phyloP scores from a whole-genome alignment of 2,113 vertebrate genomes.

The Anguilla japonica region DNA sequence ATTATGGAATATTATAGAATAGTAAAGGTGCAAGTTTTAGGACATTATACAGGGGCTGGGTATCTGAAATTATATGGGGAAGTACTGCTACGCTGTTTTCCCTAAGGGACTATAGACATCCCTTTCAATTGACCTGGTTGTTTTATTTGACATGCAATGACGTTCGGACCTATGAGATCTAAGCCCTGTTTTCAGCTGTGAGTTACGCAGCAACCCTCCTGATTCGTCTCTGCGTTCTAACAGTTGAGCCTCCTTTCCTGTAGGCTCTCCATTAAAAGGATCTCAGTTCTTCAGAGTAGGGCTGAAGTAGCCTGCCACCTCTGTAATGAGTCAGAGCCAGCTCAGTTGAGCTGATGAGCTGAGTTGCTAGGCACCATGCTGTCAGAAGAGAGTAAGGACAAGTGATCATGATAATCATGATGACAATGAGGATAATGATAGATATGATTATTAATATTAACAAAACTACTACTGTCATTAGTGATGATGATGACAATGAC shows the following conservation, averaged over 20 bases:
- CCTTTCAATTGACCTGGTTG: neutral
- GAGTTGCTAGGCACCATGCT: neutral
- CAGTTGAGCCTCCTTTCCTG: neutral
- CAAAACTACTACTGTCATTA: neutral
- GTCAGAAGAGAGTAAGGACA: neutral
- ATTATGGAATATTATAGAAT: neutral
- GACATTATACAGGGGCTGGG: too few species aligned
- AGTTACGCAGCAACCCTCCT: neutral
- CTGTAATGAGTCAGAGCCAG: neutral
- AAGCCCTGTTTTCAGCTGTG: neutral
- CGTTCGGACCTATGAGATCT: neutral
- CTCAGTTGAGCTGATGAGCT: neutral
- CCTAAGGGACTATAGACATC: neutral
- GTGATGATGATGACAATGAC: neutral
- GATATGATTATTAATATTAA: neutral
- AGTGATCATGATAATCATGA: neutral
- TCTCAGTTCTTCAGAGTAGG: neutral
- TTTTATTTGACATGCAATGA: neutral
- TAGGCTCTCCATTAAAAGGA: neutral
- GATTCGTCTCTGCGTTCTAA: neutral
- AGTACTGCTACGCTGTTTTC: neutral
- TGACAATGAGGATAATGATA: too few species aligned
- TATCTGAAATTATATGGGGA: neutral
- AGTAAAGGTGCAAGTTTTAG: neutral
- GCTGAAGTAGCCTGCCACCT: neutral